A percentile compares a stretch with the other conserved stretches of the same genome.
These are phyloP conservation scores for Eucera pruinosa DNA, from an alignment of 2,888 invertebrate species.

Conservation along the genomic window DNA sequence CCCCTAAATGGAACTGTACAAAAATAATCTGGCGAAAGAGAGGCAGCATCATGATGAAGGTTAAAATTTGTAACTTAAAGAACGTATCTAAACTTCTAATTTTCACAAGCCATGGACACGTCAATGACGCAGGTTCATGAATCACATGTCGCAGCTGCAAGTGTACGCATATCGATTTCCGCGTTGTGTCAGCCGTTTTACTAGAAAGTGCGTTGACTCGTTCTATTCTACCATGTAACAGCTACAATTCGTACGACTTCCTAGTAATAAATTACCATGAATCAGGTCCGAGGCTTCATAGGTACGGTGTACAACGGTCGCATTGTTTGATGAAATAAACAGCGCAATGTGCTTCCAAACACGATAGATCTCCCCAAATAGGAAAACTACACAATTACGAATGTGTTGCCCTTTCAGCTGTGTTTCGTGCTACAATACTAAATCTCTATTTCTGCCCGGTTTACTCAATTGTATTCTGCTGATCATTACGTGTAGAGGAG, in stretches of 20 bases:
- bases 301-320: slow-evolving; percentile 35
- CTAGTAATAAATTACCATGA: slow-evolving; percentile 72
- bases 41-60: too few relatives aligned
- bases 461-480: not conserved
- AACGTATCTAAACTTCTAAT: too few relatives aligned
- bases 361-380: slow-evolving; percentile 46
- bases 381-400: slow-evolving; percentile 52
- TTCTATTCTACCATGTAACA: slow-evolving; percentile 49
- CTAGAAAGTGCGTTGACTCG: slow-evolving; percentile 40
- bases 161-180: slow-evolving; percentile 62
- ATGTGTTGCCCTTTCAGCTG: slow-evolving; percentile 50
- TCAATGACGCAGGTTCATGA: too few relatives aligned
- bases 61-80: too few relatives aligned
- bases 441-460: not conserved
- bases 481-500: not conserved
- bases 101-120: too few relatives aligned
- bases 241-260: slow-evolving; percentile 55
- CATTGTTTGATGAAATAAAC: slow-evolving; percentile 54
- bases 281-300: slow-evolving; percentile 62
- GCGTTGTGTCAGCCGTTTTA: slow-evolving; percentile 34
- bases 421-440: slow-evolving; percentile 6
- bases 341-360: slow-evolving; percentile 17
- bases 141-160: slow-evolving; percentile 54
- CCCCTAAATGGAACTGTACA: too few relatives aligned
- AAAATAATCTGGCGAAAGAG: too few relatives aligned